Conservation (phyloP, 2,797 vertebrate species). For the Scomberomorus guttatus region DNA sequence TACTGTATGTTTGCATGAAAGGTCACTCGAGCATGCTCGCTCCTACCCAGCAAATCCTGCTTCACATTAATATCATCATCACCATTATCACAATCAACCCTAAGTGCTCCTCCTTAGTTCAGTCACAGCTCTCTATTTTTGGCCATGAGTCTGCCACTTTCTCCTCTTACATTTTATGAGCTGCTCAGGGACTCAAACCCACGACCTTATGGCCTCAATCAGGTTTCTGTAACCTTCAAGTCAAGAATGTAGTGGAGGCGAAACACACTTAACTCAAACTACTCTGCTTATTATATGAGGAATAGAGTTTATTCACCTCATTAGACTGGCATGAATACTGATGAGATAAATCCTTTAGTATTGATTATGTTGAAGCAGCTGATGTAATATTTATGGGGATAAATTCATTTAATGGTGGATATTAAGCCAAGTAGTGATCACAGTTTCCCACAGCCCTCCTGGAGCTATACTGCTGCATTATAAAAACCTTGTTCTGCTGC, state of each 20-base stretch:
- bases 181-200: conserved; percentile 20
- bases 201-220: conserved; percentile 12
- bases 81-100: conserved; percentile 31
- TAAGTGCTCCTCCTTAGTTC: conserved; percentile 21
- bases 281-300: conserved; percentile 16
- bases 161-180: conserved; percentile 2
- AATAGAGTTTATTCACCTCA: conserved; percentile 28
- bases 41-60: neutral
- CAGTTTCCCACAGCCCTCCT: conserved; percentile 44
- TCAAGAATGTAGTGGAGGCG: conserved; percentile 15
- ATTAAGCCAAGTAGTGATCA: conserved; percentile 32
- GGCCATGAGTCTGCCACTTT: conserved; percentile 1
- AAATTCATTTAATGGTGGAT: conserved; percentile 42
- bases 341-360: conserved; percentile 47
- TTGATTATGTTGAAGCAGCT: conserved; percentile 48
- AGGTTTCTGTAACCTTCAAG: conserved; percentile 21
- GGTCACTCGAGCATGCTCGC: neutral
- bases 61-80: neutral
- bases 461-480: conserved; percentile 32
- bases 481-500: conserved; percentile 31
- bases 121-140: conserved; percentile 31
- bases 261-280: conserved; percentile 26
- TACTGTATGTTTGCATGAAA: neutral
- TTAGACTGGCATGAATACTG: conserved; percentile 20
- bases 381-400: conserved; percentile 55